Evolutionary conservation across 92 coral and sea anemone species (phyloP).

Genomic region (Pocillopora grandis): DNA sequence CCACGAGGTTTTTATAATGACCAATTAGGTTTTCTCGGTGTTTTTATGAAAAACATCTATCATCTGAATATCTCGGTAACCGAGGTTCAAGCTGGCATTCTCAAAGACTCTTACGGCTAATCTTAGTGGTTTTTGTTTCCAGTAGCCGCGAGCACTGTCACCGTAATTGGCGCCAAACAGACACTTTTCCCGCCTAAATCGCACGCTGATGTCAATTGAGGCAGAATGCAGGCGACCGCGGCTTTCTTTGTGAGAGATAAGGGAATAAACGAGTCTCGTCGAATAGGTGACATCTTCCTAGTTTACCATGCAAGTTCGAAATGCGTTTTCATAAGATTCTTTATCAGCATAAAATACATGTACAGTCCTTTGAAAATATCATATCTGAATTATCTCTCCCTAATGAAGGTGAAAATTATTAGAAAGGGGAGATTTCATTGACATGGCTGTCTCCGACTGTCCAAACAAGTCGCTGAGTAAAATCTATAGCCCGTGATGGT

Average conservation of each 20-base stretch:
- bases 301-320: background rate
- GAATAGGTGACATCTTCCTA: background rate
- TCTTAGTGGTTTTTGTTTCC: constrained; percentile 27
- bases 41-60: background rate
- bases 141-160: constrained; percentile 55
- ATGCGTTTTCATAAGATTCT: background rate
- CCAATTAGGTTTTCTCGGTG: constrained; percentile 30
- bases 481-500: background rate
- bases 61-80: constrained; percentile 9
- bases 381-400: no score
- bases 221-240: constrained; percentile 58
- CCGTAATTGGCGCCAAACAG: constrained; percentile 67
- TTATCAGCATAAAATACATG: background rate
- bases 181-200: constrained; percentile 60
- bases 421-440: no score
- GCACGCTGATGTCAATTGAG: constrained; percentile 48
- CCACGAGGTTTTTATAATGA: constrained; percentile 8
- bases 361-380: background rate
- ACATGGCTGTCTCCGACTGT: background rate
- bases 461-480: background rate
- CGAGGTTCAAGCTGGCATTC: constrained; percentile 25
- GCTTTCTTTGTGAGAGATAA: constrained; percentile 34
- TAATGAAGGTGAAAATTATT: no score
- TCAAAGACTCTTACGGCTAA: constrained; percentile 20
- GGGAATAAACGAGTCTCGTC: constrained; percentile 3